Evolutionary conservation across 2,113 vertebrate species (phyloP).

Genomic region (Grus americana): DNA sequence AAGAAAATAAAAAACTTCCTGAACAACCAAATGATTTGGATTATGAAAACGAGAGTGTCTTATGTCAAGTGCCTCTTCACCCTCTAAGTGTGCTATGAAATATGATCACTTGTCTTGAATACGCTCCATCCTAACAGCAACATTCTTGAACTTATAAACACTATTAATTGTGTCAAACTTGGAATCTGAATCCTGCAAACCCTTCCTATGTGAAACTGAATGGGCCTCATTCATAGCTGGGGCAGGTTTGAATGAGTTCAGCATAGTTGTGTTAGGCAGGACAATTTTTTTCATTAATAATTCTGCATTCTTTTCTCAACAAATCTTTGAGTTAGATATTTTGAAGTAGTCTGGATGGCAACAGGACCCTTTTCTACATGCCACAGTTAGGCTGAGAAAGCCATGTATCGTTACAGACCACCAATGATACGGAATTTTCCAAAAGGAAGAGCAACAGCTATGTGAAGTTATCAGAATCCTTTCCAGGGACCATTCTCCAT

Average conservation of each 20-base stretch:
- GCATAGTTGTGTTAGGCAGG: background rate
- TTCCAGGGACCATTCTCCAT: background rate
- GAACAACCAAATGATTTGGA: slow-evolving; percentile 24
- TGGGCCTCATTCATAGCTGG: slow-evolving; percentile 40
- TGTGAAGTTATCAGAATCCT: background rate
- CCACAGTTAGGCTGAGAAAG: background rate
- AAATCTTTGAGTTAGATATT: background rate
- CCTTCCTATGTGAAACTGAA: slow-evolving; percentile 20
- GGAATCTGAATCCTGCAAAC: slow-evolving; percentile 47
- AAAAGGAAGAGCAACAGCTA: background rate
- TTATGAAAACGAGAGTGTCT: slow-evolving; percentile 40
- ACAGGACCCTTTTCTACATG: background rate
- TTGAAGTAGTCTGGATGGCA: background rate
- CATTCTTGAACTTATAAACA: slow-evolving; percentile 66
- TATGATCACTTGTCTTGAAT: slow-evolving; percentile 57
- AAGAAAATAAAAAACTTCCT: slow-evolving; percentile 32
- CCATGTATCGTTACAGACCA: background rate
- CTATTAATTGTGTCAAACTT: slow-evolving; percentile 67
- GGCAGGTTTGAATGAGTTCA: background rate
- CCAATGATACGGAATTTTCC: background rate
- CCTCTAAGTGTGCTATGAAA: slow-evolving; percentile 64
- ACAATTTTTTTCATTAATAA: slow-evolving; percentile 3
- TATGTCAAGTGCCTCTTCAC: slow-evolving; percentile 71
- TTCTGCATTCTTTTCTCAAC: slow-evolving; percentile 6
- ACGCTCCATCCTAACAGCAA: background rate